A percentile compares a stretch with the other conserved stretches of the same genome.
Conservation (phyloP, 2,113 vertebrate genomes). For the Hydropotes inermis region DNA sequence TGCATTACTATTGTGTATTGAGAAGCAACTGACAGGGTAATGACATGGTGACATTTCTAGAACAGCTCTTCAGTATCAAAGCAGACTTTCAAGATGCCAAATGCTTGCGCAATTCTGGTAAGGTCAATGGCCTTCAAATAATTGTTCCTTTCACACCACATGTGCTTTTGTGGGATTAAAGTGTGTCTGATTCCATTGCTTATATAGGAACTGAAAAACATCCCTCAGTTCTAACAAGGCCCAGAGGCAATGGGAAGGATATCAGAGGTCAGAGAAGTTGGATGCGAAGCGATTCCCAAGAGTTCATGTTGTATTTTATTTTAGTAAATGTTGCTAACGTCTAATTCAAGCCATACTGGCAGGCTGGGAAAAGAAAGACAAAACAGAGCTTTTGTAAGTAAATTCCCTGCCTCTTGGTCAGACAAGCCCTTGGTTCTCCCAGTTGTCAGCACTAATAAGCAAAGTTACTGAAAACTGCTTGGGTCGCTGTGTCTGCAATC, state of each 20-base stretch:
- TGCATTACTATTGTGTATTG: not conserved
- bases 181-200: constrained; percentile 39
- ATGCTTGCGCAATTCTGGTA: constrained; percentile 58
- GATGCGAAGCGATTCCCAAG: not conserved
- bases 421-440: not conserved
- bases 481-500: constrained; percentile 31
- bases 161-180: constrained; percentile 61
- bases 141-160: constrained; percentile 47
- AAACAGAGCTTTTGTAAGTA: not conserved
- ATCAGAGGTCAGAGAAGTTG: constrained; percentile 53
- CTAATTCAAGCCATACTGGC: constrained; percentile 42
- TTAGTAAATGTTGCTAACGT: constrained; percentile 60
- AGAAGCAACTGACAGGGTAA: not conserved
- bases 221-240: constrained; percentile 60
- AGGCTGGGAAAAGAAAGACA: constrained; percentile 22
- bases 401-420: not conserved
- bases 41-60: constrained; percentile 46
- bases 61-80: constrained; percentile 18
- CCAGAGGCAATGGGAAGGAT: constrained; percentile 59
- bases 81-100: constrained; percentile 60
- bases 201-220: constrained; percentile 66
- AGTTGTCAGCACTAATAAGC: constrained; percentile 33
- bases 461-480: constrained; percentile 7
- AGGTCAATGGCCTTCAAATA: constrained; percentile 39
- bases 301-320: constrained; percentile 41